Base-by-base conservation (phyloP, 2,113 vertebrate genomes). In the Pelobates fuscus region DNA sequence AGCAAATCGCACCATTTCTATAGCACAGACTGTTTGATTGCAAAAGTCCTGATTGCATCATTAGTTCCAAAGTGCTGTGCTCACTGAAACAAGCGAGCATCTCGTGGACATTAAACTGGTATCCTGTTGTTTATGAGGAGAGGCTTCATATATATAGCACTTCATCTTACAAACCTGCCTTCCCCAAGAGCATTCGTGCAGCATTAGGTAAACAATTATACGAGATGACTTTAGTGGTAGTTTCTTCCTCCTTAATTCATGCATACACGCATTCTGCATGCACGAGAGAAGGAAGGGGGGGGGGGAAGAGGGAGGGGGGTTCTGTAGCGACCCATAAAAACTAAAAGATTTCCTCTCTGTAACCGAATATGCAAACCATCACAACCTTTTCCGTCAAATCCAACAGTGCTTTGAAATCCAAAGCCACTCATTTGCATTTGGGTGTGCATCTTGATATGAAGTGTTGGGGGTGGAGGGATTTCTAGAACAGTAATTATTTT, bases 41-140 rank as follows among this genome's bases (percentile, higher is more conserved):
- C 92, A 89, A 87, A 88, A 86, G 87, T 87, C 90, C 87, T 91
- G 92, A 93, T 92, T 93, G 93, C 92, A 94, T 92, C 94, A 91
- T 94, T 94, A 94, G 92, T 89, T 88, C 89, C 93, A 91, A 90
- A 93, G 94, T 92, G 91, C 92, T 90, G 90, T 93, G 94, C 92
- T 94, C 92, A 89, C 90, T 91, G 91, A 90, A 88, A 93, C 92
- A 92, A 90, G 87, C 91, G 86, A 87, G 89, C 91, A 87, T 92
- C 91, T 92, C 91, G 89, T 91, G 93, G 92, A 93, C 93, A 91
- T 94, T 94, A 94, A 92, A 92, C 91, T 88, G 92, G 91, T 90
- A 87, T 91, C 92, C 91, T 87, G 89, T 90, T 90, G 92, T 93
- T 94, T 91, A 92, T 90, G 91, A 92, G 88, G 88, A 90, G 91